Percentiles rank a stretch among this genome's conserved stretches.
These are phyloP conservation scores for Zeuzera pyrina DNA, from an alignment of 2,888 invertebrate species.

Conservation along the genomic window DNA sequence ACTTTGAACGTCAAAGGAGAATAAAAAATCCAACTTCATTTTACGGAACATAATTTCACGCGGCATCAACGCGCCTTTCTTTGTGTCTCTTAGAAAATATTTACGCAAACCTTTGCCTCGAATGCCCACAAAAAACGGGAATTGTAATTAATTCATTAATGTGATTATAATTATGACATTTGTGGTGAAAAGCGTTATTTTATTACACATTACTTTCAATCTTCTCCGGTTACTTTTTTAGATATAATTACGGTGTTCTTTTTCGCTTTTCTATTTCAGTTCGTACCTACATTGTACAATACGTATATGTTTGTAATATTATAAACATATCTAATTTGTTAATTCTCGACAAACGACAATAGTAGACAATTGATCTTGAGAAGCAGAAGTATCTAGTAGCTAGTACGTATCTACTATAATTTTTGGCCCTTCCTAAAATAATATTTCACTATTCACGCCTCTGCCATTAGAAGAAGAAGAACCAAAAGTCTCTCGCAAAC, in stretches of 20 bases:
- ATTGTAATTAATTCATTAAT: conserved; percentile 57
- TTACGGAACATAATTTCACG: conserved; percentile 58
- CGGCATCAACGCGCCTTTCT: conserved; percentile 42
- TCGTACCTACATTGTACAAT: background rate
- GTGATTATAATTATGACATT: conserved; percentile 51
- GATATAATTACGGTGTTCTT: no score
- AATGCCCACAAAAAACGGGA: background rate
- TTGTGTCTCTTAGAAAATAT: conserved; percentile 54
- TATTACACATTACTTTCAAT: conserved; percentile 34
- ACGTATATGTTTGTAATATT: background rate
- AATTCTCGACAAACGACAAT: background rate
- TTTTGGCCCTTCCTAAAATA: no score
- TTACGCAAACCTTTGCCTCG: conserved; percentile 32
- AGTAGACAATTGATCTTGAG: no score
- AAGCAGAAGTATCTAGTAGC: no score
- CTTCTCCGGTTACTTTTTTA: conserved; percentile 11
- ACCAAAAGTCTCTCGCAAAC: no score
- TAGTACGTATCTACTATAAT: no score
- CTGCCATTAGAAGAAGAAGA: no score
- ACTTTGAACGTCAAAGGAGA: conserved; percentile 62
- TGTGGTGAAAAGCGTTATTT: conserved; percentile 31
- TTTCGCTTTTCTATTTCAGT: no score
- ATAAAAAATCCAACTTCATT: conserved; percentile 51
- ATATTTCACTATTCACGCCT: no score
- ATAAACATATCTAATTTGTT: background rate